A percentile compares a stretch with the other conserved stretches of the same genome.
Evolutionary conservation across 2,113 vertebrate genomes (phyloP).

Genomic region (Coregonus clupeaformis): DNA sequence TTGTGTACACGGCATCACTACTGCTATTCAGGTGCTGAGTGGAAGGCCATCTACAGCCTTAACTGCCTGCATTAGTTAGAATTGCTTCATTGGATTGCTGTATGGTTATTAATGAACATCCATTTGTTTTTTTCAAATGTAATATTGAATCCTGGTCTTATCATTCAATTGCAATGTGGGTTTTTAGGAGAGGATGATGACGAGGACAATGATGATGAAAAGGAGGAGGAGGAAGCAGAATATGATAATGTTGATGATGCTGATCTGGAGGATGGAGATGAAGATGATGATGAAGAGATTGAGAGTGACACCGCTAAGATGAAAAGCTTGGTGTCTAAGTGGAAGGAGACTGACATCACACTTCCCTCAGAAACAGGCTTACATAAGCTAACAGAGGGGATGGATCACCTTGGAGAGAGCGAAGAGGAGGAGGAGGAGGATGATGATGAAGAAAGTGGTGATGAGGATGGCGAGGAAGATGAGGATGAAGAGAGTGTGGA

Average conservation of each 20-base stretch:
- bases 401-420: slow-evolving; percentile 72
- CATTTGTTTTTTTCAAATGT: not conserved
- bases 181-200: slow-evolving; percentile 15
- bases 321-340: slow-evolving; percentile 17
- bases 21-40: not conserved
- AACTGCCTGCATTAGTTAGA: not conserved
- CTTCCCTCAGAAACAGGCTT: slow-evolving; percentile 73
- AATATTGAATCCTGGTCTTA: not conserved
- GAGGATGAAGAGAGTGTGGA: slow-evolving; percentile 23
- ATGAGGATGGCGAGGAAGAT: slow-evolving; percentile 23
- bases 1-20: slow-evolving; percentile 10
- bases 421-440: slow-evolving; percentile 46
- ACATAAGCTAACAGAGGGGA: slow-evolving; percentile 74
- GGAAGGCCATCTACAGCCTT: not conserved
- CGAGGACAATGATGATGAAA: slow-evolving; percentile 16
- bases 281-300: slow-evolving; percentile 11
- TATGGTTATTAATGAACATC: not conserved
- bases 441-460: slow-evolving; percentile 7
- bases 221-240: not conserved
- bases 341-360: slow-evolving; percentile 53
- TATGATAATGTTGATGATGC: not conserved
- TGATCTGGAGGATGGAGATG: not conserved
- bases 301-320: slow-evolving; percentile 33
- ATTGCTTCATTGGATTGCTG: not conserved
- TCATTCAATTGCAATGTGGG: not conserved